Base-by-base conservation (phyloP, 2,888 invertebrate species). In the Chromoteleia sp. region DNA sequence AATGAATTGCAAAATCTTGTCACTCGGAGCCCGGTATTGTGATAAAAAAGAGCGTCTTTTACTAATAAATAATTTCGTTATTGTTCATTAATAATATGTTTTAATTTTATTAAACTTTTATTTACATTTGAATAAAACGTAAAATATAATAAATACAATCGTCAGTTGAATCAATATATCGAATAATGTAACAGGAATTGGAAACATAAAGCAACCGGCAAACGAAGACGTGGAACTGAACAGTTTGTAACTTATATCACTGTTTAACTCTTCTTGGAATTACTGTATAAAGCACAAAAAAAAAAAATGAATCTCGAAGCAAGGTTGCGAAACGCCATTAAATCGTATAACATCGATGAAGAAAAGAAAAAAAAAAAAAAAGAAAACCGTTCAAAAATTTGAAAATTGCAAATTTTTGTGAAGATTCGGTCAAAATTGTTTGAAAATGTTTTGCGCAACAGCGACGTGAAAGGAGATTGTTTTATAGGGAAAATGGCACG, bases 1-100 rank as follows among this genome's bases (percentile, higher is more conserved):
- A 41, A 14, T 41, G 39, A 41, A 41, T 41, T 41, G 39, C 39
- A 41, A 41, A 10, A 41, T 41, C 14, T 41, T 41, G 12, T 41
- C 14, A 2, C 14, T 0, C 7, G 33, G 7, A 33, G 10, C 14
- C 0, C 14, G 3, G 12, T 14, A 14, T 41, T 41, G 12, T 4
- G 14, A 14, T 7, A 41, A 41, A 41, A 41, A 41, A 41, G 14
- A 41, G 39, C 5, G 0, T 4, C 12, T 6, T 14, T 0, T 8
- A 5, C 2, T 8, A 33, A 8, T 33, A 1, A 33, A 33, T 33
- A 33, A 33, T 5, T 33, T 1, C 5, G 5, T 25, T 25, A 25
- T 33, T 10, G 14, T 10, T 36, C 10, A 36, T 10, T 36, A 36
- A 36, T 10, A 3, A 10, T n/a, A 10, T n/a, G n/a, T 36, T 36